Percentiles rank a stretch among this genome's conserved stretches.
These are phyloP conservation scores for Limnodromus scolopaceus DNA, from an alignment of 2,797 vertebrate species.

Conservation along the genomic window DNA sequence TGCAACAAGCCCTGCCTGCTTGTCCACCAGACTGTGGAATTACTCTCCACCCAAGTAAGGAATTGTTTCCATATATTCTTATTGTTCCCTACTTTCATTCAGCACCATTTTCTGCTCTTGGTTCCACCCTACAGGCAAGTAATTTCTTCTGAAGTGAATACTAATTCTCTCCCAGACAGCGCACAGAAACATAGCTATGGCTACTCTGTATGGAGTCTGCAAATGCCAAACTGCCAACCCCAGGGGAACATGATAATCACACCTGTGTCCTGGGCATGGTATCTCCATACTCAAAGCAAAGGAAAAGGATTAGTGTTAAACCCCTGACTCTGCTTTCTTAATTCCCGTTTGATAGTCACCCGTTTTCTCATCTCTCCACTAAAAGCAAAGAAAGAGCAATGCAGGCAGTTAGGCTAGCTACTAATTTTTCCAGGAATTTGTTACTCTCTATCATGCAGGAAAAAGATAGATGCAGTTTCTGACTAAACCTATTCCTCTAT, in stretches of 20 bases:
- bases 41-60: conserved; percentile 51
- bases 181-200: not conserved
- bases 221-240: not conserved
- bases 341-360: not conserved
- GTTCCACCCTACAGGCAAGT: conserved; percentile 33
- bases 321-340: not conserved
- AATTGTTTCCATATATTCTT: conserved; percentile 43
- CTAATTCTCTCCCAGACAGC: not conserved
- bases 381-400: not conserved
- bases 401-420: not conserved
- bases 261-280: not conserved
- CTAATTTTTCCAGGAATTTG: not conserved
- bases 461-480: not conserved
- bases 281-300: not conserved
- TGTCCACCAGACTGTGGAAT: conserved; percentile 63
- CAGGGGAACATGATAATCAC: not conserved
- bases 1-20: conserved; percentile 51
- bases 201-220: not conserved
- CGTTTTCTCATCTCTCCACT: not conserved
- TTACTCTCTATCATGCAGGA: not conserved
- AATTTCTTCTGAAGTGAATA: conserved; percentile 14
- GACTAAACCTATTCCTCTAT: not conserved
- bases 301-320: not conserved
- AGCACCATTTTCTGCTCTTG: conserved; percentile 32
- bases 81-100: not conserved